Evolutionary conservation across 2,888 invertebrate species (phyloP).

Genomic region (Chaitophorus viminalis): DNA sequence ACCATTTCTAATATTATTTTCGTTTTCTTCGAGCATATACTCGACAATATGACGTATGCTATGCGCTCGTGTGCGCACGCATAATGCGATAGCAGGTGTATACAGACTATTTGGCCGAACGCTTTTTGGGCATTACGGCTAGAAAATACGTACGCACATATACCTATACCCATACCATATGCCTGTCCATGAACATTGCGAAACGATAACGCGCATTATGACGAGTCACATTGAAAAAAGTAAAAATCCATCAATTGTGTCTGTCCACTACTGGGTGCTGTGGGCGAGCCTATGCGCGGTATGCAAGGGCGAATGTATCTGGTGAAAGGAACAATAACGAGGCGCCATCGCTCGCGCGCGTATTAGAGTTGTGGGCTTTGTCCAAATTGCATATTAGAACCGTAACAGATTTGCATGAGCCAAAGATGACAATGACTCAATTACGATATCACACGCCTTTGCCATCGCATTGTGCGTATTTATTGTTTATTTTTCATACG

Average conservation of each 20-base stretch:
- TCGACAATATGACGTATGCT: too few species aligned
- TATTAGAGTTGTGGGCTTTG: slow-evolving; percentile 25
- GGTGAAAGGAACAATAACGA: slow-evolving; percentile 58
- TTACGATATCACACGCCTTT: slow-evolving; percentile 9
- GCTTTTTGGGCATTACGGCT: background rate
- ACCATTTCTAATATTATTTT: background rate
- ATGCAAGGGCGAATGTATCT: slow-evolving; percentile 57
- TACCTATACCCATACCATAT: background rate
- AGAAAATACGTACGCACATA: background rate
- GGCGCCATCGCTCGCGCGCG: slow-evolving; percentile 39
- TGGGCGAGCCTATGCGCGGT: slow-evolving; percentile 51
- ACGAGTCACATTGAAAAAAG: slow-evolving; percentile 31
- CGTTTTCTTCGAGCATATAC: background rate
- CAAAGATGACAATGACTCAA: slow-evolving; percentile 51
- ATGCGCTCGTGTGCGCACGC: background rate
- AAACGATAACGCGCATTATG: slow-evolving; percentile 11
- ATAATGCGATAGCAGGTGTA: background rate
- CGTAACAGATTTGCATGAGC: slow-evolving; percentile 49
- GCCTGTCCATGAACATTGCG: background rate
- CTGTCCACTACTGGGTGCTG: slow-evolving; percentile 34
- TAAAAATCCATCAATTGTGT: slow-evolving; percentile 52
- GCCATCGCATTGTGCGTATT: background rate
- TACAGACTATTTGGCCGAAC: background rate
- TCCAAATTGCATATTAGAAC: slow-evolving; percentile 34
- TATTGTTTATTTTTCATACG: too few species aligned